Base-by-base conservation (phyloP, 2,797 vertebrate genomes). In the Chrysocyon brachyurus region DNA sequence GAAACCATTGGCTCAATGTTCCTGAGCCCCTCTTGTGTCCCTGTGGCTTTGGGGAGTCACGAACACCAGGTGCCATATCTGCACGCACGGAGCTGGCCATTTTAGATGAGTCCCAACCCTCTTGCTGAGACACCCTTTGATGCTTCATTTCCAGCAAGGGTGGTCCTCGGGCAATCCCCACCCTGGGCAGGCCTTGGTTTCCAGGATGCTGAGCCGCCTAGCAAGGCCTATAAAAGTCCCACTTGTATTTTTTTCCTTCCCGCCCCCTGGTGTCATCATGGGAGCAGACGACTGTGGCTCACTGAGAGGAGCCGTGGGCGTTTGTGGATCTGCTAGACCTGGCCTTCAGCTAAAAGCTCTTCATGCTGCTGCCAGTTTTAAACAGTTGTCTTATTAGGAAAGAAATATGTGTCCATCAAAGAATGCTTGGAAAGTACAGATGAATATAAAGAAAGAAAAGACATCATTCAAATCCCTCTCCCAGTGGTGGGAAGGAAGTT, bases 41-140 rank as follows among this genome's bases (percentile, higher is more conserved):
- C 2, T 2, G 0, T 0, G 17, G 36, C 9, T 12, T 31, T 52
- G n/a, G 0, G 40, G 22, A 10, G 6, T 31, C 0, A 4, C 5
- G 24, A 36, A 15, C 3, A 4, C 5, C 8, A 17, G 52, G 31
- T 4, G 7, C 36, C 11, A 0, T 28, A 46, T 75, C 54, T 21
- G 11, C 0, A 24, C 17, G 72, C 0, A 0, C 2, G 9, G 83
- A 56, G 14, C 28, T 6, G 57, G 31, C 22, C 33, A 19, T 49
- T 86, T 28, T 1, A n/a, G 52, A 10, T 17, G 12, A n/a, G 22
- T 77, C 46, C n/a, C 63, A 8, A 3, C 49, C 91, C 73, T 52
- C 6, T 57, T 40, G 11, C 12, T n/a, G 49, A 54, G 75, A 84
- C 19, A 26, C 46, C 22, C 4, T 63, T 6, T 17, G 56, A 21